Evolutionary conservation across 2,113 vertebrate species (phyloP).

Genomic region (Sus scrofa): T2T-Sscrofa CM000820.6:88927001-88927500

Average conservation of each 20-base stretch:
- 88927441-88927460: conserved; percentile 89
- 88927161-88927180: not conserved
- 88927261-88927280: not conserved
- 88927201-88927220: not conserved
- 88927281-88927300: conserved; percentile 44
- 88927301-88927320: not conserved
- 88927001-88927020: too few relatives aligned
- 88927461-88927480: conserved; percentile 90
- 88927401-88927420: conserved; percentile 87
- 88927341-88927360: conserved; percentile 76
- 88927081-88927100: not conserved
- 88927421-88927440: conserved; percentile 88
- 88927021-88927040: too few relatives aligned
- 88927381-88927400: conserved; percentile 87
- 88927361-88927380: conserved; percentile 85
- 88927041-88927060: not conserved
- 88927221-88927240: not conserved
- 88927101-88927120: conserved; percentile 14
- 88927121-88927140: not conserved
- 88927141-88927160: not conserved
- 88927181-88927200: not conserved
- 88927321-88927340: conserved; percentile 63
- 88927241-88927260: not conserved
- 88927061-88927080: not conserved
- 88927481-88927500: conserved; percentile 88